Evolutionary conservation across 64 coral and sea anemone genomes (phyloP), one percentile per base, ranked within the genome.

Genomic region (Pocillopora verrucosa): DNA sequence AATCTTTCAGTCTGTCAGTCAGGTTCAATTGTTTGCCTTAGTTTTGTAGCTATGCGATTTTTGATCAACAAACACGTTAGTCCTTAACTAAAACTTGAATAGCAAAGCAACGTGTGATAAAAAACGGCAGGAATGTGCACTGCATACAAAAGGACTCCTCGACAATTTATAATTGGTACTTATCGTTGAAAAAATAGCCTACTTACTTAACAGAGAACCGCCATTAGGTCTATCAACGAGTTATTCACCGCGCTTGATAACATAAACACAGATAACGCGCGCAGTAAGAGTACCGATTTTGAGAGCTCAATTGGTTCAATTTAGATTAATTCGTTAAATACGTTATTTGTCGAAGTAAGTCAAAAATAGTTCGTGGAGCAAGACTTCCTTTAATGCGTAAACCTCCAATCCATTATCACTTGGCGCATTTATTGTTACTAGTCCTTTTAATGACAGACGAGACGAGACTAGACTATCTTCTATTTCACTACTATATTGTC

Each of bases 1-100:
- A 63, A 57, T 72, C 37, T 84, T 62, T 24, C 63, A 19, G 11
- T 35, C 35, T 25, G 82, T n/a, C 36, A 72, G 14, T 41, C 63
- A 63, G 0, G 64, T 22, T 19, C 80, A 5, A 26, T 72, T 85
- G 65, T 84, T 84, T 84, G 59, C 38, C 80, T 37, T 84, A 56
- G 80, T 69, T 84, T 84, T 85, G 26, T 41, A 85, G 82, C 82
- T 85, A 72, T 85, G 82, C 51, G 80, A 45, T 84, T 84, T 68
- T 84, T 62, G 35, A 19, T 84, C 61, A 68, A 51, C 80, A 84
- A 84, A 84, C 75, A 77, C 16, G 16, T 22, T 77, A 77, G 16
- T 37, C 16, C 80, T 67, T 62, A 15, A 56, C 67, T 65, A 16
- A 63, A n/a, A 82, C 67, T 84, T 84, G 34, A 84, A 56, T 67